A percentile compares a stretch with the other conserved stretches of the same genome.
Conservation (phyloP, 2,113 vertebrate species). For the Otolemur garnettii region DNA sequence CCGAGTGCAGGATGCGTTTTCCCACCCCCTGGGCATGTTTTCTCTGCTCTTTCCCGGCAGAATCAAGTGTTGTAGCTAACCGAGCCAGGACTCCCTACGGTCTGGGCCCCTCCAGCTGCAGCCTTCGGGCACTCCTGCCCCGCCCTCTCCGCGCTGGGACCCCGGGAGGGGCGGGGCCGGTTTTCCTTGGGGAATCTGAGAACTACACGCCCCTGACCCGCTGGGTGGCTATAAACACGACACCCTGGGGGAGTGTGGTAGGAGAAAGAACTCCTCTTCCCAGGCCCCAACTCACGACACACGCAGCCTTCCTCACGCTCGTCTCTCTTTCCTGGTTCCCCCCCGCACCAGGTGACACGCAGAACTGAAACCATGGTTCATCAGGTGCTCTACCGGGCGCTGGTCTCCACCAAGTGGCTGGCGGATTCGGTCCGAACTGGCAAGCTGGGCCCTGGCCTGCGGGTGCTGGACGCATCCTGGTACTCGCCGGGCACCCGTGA, state of each 20-base stretch:
- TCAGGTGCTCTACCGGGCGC: slow-evolving; percentile 85
- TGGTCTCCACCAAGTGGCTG: slow-evolving; percentile 94
- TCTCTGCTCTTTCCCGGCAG: background rate
- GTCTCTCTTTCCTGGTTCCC: slow-evolving; percentile 61
- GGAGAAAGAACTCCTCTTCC: background rate
- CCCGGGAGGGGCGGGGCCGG: background rate
- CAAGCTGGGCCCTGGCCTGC: slow-evolving; percentile 86
- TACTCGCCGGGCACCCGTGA: slow-evolving; percentile 91
- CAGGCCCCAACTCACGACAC: background rate
- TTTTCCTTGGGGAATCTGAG: background rate
- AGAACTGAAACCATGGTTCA: slow-evolving; percentile 83
- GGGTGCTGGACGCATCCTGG: slow-evolving; percentile 95
- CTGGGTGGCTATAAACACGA: background rate
- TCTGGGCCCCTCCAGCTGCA: background rate
- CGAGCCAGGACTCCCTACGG: background rate
- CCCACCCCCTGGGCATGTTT: background rate
- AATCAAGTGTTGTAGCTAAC: background rate
- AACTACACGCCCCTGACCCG: accelerated
- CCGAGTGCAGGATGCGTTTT: background rate
- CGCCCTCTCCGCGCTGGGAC: background rate
- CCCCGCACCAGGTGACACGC: slow-evolving; percentile 60
- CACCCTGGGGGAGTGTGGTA: background rate
- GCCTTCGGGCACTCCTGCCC: background rate
- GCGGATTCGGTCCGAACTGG: slow-evolving; percentile 88
- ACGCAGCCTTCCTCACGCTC: background rate